phyloP scores from a whole-genome alignment of 2,888 invertebrate species.

The Oscheius myriophilus region DNA sequence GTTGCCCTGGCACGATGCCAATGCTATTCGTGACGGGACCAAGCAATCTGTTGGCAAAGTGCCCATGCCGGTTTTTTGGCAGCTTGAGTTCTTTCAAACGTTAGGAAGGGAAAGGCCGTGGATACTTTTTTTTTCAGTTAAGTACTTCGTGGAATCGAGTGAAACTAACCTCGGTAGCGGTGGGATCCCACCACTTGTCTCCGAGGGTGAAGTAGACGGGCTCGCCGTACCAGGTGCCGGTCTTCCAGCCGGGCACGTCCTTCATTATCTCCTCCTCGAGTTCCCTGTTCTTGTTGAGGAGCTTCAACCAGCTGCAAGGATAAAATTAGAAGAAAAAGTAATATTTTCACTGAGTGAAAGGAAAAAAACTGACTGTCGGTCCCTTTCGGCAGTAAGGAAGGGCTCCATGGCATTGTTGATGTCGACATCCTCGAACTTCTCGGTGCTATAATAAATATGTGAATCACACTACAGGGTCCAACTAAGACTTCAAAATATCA shows the following conservation, averaged over 20 bases:
- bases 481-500: background rate
- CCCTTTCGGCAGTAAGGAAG: slow-evolving; percentile 68
- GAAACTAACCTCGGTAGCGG: slow-evolving; percentile 43
- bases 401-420: slow-evolving; percentile 67
- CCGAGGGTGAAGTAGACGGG: slow-evolving; percentile 72
- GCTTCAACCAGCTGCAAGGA: slow-evolving; percentile 63
- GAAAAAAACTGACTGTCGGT: slow-evolving; percentile 55
- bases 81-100: too few species aligned
- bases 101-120: too few species aligned
- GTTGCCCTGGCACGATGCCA: too few species aligned
- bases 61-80: too few species aligned
- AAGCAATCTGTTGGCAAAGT: too few species aligned
- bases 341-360: background rate
- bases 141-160: background rate
- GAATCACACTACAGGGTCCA: background rate
- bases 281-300: slow-evolving; percentile 72
- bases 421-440: slow-evolving; percentile 68
- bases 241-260: slow-evolving; percentile 72
- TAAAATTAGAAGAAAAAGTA: background rate
- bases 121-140: too few species aligned
- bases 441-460: slow-evolving; percentile 50
- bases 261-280: slow-evolving; percentile 74
- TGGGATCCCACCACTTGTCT: slow-evolving; percentile 69
- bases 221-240: slow-evolving; percentile 72
- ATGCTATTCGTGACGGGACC: too few species aligned